Evolutionary conservation across 2,113 vertebrate species (phyloP).

Genomic region (Alligator mississippiensis): DNA sequence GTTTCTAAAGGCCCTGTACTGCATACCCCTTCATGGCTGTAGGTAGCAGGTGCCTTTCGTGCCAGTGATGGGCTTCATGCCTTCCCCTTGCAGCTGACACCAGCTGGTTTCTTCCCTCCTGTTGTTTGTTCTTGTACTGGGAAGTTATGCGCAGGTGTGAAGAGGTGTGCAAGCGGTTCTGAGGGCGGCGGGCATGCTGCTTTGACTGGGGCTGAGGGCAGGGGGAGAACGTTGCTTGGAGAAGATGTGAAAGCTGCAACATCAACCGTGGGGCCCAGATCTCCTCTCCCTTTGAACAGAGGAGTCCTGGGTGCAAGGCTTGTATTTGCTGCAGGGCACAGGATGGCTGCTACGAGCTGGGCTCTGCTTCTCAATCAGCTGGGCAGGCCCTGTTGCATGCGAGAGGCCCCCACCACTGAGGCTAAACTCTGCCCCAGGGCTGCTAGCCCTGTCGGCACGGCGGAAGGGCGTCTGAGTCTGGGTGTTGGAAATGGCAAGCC

Average conservation of each 20-base stretch:
- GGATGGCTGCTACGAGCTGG: neutral
- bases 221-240: neutral
- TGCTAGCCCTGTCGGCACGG: fast-evolving
- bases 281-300: neutral
- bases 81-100: neutral
- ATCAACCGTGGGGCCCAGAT: too few species aligned
- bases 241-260: neutral
- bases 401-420: neutral
- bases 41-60: neutral
- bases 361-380: neutral
- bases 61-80: neutral
- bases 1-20: neutral
- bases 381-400: fast-evolving
- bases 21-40: neutral
- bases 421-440: neutral
- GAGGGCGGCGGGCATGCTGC: too few species aligned
- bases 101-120: conserved; percentile 31
- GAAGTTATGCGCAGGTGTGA: neutral
- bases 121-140: neutral
- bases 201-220: too few species aligned
- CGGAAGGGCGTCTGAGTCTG: neutral
- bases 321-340: too few species aligned
- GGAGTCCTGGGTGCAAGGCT: too few species aligned
- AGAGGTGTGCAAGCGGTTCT: too few species aligned
- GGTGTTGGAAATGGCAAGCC: neutral